phyloP scores from a whole-genome alignment of 2,797 vertebrate genomes.

The Natrix natrix region DNA sequence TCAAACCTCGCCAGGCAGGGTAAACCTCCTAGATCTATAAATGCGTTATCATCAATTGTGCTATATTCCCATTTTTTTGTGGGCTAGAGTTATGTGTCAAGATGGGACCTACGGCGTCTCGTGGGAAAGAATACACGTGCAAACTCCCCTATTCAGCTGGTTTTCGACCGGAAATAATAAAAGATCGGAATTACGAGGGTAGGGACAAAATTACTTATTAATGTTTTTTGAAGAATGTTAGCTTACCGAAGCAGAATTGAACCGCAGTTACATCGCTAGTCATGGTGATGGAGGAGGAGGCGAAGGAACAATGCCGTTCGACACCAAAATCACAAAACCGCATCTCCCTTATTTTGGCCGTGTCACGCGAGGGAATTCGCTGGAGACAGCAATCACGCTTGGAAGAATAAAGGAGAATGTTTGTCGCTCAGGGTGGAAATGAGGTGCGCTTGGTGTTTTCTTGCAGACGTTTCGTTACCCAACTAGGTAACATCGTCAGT shows the following conservation, averaged over 20 bases:
- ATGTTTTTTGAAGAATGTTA: neutral
- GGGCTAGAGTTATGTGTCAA: conserved; percentile 60
- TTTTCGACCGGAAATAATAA: conserved; percentile 29
- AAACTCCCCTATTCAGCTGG: conserved; percentile 34
- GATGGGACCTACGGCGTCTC: conserved; percentile 51
- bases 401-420: too few relatives aligned
- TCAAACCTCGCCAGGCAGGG: conserved; percentile 20
- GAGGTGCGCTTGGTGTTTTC: too few relatives aligned
- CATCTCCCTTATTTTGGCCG: too few relatives aligned
- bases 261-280: neutral
- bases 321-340: too few relatives aligned
- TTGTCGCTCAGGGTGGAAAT: too few relatives aligned
- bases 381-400: too few relatives aligned
- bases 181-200: neutral
- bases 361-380: too few relatives aligned
- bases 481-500: too few relatives aligned
- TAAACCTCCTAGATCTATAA: conserved; percentile 37
- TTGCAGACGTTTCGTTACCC: too few relatives aligned
- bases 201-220: neutral
- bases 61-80: conserved; percentile 34
- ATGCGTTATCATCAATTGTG: conserved; percentile 48
- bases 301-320: neutral
- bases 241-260: neutral
- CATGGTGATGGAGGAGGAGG: neutral
- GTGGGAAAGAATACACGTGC: conserved; percentile 47